Percentiles rank a stretch among this genome's conserved stretches.
phyloP scores from a whole-genome alignment of 2,888 invertebrate genomes.

The Cosmopolites sordidus region DNA sequence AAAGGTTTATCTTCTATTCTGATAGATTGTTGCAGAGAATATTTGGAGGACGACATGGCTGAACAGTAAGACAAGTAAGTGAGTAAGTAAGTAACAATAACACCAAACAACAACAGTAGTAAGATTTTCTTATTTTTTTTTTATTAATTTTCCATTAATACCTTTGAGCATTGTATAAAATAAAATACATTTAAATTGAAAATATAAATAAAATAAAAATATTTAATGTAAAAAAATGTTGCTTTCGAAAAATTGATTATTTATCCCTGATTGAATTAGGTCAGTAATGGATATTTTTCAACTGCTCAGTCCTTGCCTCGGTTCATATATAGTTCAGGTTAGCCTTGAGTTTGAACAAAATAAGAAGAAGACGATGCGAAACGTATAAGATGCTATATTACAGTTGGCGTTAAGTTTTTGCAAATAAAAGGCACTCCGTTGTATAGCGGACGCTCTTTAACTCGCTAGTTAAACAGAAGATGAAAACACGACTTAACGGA shows the following conservation, averaged over 20 bases:
- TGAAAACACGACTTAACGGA: not conserved
- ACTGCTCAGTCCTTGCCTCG: conserved; percentile 3
- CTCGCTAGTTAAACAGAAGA: not conserved
- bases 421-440: conserved; percentile 1
- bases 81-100: no score
- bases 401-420: conserved; percentile 1
- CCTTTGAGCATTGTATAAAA: no score
- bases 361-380: not conserved
- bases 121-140: no score
- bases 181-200: no score
- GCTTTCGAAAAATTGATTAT: no score
- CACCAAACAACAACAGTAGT: no score
- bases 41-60: no score
- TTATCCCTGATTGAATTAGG: conserved; percentile 8
- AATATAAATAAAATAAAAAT: no score
- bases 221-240: no score
- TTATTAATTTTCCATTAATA: no score
- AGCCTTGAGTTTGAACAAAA: conserved; percentile 4
- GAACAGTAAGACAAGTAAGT: no score
- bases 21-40: no score
- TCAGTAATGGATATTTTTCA: conserved; percentile 8
- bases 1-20: not conserved
- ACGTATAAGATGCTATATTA: not conserved
- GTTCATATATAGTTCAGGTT: conserved; percentile 7
- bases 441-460: not conserved